These are phyloP conservation scores for Mesopsocus fuscifrons DNA, from an alignment of 2,888 invertebrate genomes.

Conservation along the genomic window DNA sequence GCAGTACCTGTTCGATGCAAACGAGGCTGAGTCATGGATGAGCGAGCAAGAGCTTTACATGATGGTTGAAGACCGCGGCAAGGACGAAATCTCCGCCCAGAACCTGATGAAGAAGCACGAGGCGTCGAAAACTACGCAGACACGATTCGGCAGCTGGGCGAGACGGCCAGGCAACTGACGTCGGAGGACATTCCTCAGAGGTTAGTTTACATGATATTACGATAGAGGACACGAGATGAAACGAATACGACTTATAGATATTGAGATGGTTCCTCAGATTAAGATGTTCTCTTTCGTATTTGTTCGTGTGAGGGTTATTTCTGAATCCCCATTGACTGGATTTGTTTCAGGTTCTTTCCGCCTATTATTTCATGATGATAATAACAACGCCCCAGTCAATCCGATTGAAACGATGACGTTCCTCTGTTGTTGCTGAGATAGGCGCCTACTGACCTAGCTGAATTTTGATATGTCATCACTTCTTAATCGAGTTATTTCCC, in stretches of 20 bases:
- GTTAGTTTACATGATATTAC: no score
- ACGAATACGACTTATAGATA: no score
- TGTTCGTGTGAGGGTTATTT: no score
- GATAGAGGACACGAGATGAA: no score
- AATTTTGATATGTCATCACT: conserved; percentile 10
- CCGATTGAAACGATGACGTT: background rate
- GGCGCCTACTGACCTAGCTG: no score
- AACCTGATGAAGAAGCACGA: conserved; percentile 99
- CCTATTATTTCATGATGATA: background rate
- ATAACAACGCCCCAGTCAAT: conserved; percentile 1
- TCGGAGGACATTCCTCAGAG: conserved; percentile 68
- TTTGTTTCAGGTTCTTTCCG: no score
- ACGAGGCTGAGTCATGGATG: conserved; percentile 99
- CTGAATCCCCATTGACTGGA: no score
- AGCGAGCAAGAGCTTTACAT: conserved; percentile 99
- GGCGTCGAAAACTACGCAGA: conserved; percentile 95
- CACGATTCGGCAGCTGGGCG: conserved; percentile 89
- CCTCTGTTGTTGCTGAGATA: background rate
- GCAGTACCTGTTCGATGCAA: conserved; percentile 95
- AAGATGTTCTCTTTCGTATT: no score
- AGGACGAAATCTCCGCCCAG: conserved; percentile 96
- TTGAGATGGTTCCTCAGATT: no score
- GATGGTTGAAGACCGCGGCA: conserved; percentile 99
- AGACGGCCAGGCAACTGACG: conserved; percentile 78
- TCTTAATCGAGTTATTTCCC: no score